Percentiles rank a stretch among this genome's conserved stretches.
These are phyloP conservation scores for Struthidea cinerea DNA, from an alignment of 2,113 vertebrate species.

Conservation along the genomic window DNA sequence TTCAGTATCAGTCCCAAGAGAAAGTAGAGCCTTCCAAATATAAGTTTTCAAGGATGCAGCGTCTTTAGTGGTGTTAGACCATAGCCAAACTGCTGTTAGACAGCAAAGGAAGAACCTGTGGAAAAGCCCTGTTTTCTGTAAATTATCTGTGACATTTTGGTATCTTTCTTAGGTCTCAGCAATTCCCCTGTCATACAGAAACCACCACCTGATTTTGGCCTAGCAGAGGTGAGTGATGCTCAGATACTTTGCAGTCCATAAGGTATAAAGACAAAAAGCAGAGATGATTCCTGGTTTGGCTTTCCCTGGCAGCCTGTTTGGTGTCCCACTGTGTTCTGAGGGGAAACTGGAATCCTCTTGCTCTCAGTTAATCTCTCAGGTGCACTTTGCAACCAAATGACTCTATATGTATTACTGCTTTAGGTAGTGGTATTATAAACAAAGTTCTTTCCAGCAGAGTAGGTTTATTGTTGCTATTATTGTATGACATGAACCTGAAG, in stretches of 20 bases:
- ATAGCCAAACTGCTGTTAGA: background rate
- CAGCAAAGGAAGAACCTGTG: background rate
- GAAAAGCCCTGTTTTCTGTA: background rate
- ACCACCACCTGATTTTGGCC: background rate
- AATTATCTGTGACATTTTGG: background rate
- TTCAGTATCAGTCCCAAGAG: background rate
- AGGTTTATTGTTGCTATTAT: background rate
- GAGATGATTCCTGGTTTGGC: background rate
- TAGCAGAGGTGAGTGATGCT: slow-evolving; percentile 17
- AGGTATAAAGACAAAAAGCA: background rate
- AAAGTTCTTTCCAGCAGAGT: background rate
- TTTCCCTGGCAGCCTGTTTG: background rate
- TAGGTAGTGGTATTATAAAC: background rate
- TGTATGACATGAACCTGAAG: background rate
- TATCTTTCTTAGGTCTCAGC: slow-evolving; percentile 16
- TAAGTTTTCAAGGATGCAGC: background rate
- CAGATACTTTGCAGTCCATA: background rate
- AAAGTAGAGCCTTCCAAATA: background rate
- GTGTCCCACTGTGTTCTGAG: background rate
- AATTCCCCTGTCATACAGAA: background rate
- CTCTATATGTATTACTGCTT: background rate
- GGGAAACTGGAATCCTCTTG: background rate
- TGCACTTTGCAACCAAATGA: background rate
- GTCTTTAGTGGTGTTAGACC: background rate
- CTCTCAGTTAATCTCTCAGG: background rate